Base-by-base conservation (phyloP, 2,113 vertebrate species). In the Haemorhous mexicanus region DNA sequence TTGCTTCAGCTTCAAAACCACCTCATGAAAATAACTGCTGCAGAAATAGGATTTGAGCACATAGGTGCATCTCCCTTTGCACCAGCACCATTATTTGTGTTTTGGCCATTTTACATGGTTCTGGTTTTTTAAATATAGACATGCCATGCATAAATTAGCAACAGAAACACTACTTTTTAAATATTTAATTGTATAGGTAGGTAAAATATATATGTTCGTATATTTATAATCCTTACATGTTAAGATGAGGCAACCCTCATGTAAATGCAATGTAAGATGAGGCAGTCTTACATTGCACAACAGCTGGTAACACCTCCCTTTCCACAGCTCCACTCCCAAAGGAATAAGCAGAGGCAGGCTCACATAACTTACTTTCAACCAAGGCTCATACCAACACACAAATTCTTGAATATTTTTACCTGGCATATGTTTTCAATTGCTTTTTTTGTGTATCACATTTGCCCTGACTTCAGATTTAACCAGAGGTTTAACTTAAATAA, bases 401-500 rank as follows among this genome's bases (percentile, higher is more conserved):
- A 70, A 90, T 86, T 77, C 79, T 59, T 72, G 37, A 81, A 68
- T 47, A 68, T 67, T 91, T 93, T 86, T 87, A 80, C 49, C 58
- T 64, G 76, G 47, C 18, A 64, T 26, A n/a, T 74, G 59, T 88
- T 94, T 95, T 81, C 64, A 78, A 15, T 63, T 75, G 55, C 79
- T 81, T 96, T 81, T 96, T 93, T 94, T 90, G 53, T 61, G 58
- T 47, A 82, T 41, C 73, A 52, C 66, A 92, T 90, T 81, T 91
- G 69, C 35, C 84, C 27, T 0, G 0, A 78, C 68, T 91, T 76
- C 52, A 14, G 67, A 68, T 76, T 95, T 93, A 91, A 84, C 89
- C 47, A 59, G 75, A 70, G n/a, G 55, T 70, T 95, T 90, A 94
- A 73, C 77, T 96, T 91, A 76, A 94, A 87, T 93, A 95, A 95